Conservation (phyloP, 2,113 vertebrate species). For the Saguinus midas region DNA sequence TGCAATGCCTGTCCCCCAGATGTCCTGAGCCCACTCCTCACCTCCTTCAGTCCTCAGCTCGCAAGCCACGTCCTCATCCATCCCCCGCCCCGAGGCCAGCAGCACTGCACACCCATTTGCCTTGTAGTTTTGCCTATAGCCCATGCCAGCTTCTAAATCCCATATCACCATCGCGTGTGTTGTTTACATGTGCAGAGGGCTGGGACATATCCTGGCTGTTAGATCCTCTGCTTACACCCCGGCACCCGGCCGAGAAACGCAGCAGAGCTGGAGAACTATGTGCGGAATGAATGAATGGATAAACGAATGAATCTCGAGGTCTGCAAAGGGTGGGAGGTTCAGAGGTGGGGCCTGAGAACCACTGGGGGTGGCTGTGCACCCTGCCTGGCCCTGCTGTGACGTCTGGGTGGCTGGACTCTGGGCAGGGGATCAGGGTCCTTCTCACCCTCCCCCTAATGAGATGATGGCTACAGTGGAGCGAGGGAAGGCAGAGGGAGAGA, state of each 20-base stretch:
- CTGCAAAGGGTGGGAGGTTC: neutral
- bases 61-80: neutral
- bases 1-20: neutral
- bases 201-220: neutral
- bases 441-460: neutral
- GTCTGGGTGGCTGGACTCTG: neutral
- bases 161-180: rapidly evolving
- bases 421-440: neutral
- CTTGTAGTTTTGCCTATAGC: neutral
- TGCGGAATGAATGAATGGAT: neutral
- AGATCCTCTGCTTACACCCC: neutral
- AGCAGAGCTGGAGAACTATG: neutral
- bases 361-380: neutral
- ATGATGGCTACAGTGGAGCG: neutral
- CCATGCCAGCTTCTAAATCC: neutral
- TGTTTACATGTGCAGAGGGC: neutral
- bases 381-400: neutral
- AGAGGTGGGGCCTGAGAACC: neutral
- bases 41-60: neutral
- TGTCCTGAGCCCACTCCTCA: neutral
- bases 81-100: neutral
- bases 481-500: too few relatives aligned
- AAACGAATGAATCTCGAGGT: neutral
- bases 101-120: neutral
- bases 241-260: neutral